These are phyloP conservation scores for Gorsachius goisagi DNA, from an alignment of 2,113 vertebrate genomes.

Conservation along the genomic window DNA sequence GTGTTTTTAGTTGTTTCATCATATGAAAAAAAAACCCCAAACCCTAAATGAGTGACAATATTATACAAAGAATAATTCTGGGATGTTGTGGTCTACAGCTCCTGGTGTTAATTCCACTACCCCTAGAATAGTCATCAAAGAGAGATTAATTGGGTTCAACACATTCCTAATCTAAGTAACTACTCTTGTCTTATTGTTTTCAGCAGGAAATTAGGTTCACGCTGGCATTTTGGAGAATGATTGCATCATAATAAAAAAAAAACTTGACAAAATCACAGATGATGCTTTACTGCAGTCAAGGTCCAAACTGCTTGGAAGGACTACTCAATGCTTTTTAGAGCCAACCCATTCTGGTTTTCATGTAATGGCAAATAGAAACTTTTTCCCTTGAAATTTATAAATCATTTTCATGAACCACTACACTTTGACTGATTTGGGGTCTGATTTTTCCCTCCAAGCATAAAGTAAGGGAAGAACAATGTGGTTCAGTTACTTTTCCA, in stretches of 20 bases:
- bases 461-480: background rate
- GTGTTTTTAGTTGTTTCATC: background rate
- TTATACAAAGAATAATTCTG: background rate
- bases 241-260: background rate
- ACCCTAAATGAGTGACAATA: background rate
- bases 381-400: background rate
- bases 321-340: background rate
- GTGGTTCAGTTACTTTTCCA: background rate
- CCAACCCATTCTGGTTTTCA: background rate
- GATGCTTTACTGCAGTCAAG: background rate
- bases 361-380: background rate
- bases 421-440: background rate
- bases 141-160: background rate
- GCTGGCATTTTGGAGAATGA: background rate
- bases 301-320: background rate
- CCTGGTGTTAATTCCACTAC: background rate
- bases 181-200: background rate
- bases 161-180: background rate
- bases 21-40: background rate
- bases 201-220: background rate
- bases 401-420: background rate
- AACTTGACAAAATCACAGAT: background rate
- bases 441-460: background rate
- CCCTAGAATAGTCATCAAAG: background rate
- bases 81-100: fast-evolving